phyloP scores from a whole-genome alignment of 2,797 vertebrate genomes.

The Erithacus rubecula region DNA sequence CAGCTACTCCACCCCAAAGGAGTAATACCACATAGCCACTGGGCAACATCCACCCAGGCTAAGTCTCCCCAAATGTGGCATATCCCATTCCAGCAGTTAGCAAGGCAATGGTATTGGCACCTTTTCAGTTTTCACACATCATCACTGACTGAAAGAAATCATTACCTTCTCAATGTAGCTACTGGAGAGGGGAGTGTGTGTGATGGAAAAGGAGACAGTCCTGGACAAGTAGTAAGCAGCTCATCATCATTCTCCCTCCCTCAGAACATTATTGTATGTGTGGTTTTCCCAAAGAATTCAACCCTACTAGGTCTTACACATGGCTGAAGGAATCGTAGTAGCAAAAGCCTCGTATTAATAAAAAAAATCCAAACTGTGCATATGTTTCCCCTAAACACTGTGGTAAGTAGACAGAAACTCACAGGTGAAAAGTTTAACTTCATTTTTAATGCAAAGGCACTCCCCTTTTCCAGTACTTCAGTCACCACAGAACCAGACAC shows the following conservation, averaged over 20 bases:
- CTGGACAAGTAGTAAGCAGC: background rate
- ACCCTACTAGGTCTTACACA: background rate
- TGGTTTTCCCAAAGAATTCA: background rate
- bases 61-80: background rate
- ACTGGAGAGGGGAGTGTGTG: background rate
- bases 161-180: background rate
- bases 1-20: background rate
- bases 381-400: background rate
- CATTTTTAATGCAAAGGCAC: background rate
- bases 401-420: background rate
- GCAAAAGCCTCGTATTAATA: background rate
- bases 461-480: background rate
- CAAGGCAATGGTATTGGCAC: background rate
- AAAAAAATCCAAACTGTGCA: background rate
- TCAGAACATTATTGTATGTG: background rate
- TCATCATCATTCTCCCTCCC: background rate
- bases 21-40: background rate
- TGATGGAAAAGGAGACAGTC: background rate
- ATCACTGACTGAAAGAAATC: background rate
- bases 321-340: background rate
- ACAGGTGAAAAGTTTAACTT: background rate
- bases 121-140: constrained; percentile 16
- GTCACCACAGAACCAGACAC: background rate
- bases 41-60: background rate
- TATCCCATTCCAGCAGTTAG: background rate